Evolutionary conservation across 2,888 invertebrate species (phyloP).

Genomic region (Pedicia rivosa): DNA sequence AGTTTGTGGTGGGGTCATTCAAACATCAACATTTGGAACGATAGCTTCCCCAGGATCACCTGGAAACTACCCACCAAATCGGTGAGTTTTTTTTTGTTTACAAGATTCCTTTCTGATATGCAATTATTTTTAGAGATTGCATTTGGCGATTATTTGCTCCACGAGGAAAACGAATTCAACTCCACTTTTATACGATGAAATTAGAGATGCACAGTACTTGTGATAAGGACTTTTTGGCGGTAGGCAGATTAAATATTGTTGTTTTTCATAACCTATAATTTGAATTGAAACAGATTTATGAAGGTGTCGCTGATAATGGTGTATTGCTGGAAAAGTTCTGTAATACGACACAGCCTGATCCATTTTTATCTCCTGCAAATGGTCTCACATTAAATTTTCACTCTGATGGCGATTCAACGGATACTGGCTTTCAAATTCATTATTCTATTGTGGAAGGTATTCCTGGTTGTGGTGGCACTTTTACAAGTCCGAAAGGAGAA

Average conservation of each 20-base stretch:
- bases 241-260: conserved; percentile 22
- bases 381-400: conserved; percentile 58
- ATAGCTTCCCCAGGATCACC: conserved; percentile 81
- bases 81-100: conserved; percentile 18
- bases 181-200: conserved; percentile 64
- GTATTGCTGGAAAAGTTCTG: conserved; percentile 51
- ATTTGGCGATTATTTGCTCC: conserved; percentile 55
- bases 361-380: conserved; percentile 49
- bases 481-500: conserved; percentile 43
- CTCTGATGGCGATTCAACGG: conserved; percentile 46
- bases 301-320: background rate
- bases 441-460: conserved; percentile 52
- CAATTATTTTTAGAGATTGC: conserved; percentile 44
- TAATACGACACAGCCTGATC: conserved; percentile 55
- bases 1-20: conserved; percentile 52
- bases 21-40: conserved; percentile 44
- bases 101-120: background rate
- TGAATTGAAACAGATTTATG: too few relatives aligned
- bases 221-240: conserved; percentile 57
- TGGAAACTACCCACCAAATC: conserved; percentile 65
- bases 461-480: conserved; percentile 71
- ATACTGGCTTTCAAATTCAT: conserved; percentile 73
- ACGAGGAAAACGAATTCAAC: conserved; percentile 57
- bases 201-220: conserved; percentile 61
- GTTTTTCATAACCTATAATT: background rate